phyloP scores from a whole-genome alignment of 2,797 vertebrate genomes.

The Lycodopsis pacificus region DNA sequence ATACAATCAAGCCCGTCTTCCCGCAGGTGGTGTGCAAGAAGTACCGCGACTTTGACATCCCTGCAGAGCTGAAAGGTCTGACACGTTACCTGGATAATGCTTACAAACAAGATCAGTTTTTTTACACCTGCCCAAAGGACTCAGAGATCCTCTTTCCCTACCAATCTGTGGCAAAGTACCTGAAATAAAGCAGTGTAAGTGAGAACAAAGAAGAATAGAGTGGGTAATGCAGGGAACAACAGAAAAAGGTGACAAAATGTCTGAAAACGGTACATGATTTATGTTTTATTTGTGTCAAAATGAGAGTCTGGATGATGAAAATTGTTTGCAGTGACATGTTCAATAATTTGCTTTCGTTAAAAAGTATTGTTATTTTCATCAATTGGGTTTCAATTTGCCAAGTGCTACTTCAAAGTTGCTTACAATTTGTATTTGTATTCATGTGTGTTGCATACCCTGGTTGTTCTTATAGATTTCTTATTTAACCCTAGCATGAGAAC shows the following conservation, averaged over 20 bases:
- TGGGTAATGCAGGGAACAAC: background rate
- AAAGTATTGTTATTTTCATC: background rate
- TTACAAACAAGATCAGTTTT: conserved; percentile 87
- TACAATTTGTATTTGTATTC: conserved; percentile 8
- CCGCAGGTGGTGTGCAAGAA: conserved; percentile 89
- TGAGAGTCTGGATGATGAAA: background rate
- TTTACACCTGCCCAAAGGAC: conserved; percentile 88
- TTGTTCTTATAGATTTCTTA: conserved; percentile 30
- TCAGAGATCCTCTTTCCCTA: conserved; percentile 90
- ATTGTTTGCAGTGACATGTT: background rate
- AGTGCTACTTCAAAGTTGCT: conserved; percentile 1
- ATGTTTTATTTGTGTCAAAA: conserved; percentile 12
- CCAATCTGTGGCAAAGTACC: conserved; percentile 82
- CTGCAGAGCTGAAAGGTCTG: conserved; percentile 81
- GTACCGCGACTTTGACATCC: conserved; percentile 87
- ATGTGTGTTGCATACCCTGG: conserved; percentile 9
- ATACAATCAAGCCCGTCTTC: background rate
- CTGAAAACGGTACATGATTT: background rate
- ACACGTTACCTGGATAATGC: conserved; percentile 87
- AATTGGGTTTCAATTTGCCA: background rate
- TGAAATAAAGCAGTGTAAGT: conserved; percentile 52
- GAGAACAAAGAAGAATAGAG: conserved; percentile 2
- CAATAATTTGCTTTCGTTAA: conserved; percentile 1
- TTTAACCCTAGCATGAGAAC: conserved; percentile 17
- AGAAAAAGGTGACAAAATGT: conserved; percentile 6